Evolutionary conservation across 2,888 invertebrate species (phyloP).

Genomic region (Ctenicera cuprea): DNA sequence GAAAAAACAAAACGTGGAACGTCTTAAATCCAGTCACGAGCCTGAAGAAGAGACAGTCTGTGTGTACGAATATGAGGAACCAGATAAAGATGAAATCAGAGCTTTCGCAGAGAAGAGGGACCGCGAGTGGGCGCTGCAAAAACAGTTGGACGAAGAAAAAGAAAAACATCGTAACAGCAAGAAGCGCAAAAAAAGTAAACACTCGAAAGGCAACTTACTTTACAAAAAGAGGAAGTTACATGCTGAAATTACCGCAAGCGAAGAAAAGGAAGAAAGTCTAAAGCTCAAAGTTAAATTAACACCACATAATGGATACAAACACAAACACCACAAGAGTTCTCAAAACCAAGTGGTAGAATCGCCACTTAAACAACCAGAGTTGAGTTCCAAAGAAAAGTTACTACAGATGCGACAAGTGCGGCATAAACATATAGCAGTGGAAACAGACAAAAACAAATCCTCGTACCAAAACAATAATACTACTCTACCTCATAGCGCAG

Average conservation of each 20-base stretch:
- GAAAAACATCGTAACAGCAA: constrained; percentile 70
- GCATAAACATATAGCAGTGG: constrained; percentile 66
- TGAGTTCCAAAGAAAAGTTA: constrained; percentile 69
- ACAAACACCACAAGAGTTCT: constrained; percentile 68
- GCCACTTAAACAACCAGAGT: constrained; percentile 35
- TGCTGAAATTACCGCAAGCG: constrained; percentile 73
- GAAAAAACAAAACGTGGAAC: background rate
- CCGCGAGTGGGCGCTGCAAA: constrained; percentile 71
- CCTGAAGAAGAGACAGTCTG: constrained; percentile 59
- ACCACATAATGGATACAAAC: constrained; percentile 71
- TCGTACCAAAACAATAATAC: constrained; percentile 27
- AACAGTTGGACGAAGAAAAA: constrained; percentile 66
- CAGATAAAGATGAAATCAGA: constrained; percentile 70
- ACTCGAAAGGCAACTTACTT: constrained; percentile 73
- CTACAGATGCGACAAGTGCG: constrained; percentile 71
- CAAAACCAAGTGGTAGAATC: constrained; percentile 43
- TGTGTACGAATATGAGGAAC: constrained; percentile 70
- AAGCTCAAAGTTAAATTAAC: constrained; percentile 76
- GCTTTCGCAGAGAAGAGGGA: constrained; percentile 71
- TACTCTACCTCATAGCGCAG: background rate
- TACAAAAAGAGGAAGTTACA: constrained; percentile 75
- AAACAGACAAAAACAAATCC: constrained; percentile 63
- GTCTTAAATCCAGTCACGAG: background rate
- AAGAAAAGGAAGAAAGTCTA: constrained; percentile 71
- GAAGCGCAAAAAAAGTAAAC: constrained; percentile 76